phyloP scores from a whole-genome alignment of 2,888 invertebrate species.

The Epinotia bilunana region DNA sequence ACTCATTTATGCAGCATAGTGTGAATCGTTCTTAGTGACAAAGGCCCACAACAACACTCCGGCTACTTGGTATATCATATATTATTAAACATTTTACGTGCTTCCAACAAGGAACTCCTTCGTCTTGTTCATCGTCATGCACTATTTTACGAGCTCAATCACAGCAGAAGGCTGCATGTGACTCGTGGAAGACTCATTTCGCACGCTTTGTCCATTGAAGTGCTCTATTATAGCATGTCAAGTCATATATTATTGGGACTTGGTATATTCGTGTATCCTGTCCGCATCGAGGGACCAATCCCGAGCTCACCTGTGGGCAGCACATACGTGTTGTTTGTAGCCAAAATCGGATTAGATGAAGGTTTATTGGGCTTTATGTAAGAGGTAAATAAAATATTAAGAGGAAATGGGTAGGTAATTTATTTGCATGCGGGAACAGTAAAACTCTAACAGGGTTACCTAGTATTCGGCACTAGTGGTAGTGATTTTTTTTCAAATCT shows the following conservation, averaged over 20 bases:
- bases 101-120: background rate
- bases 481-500: background rate
- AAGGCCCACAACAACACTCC: constrained; percentile 4
- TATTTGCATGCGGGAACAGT: background rate
- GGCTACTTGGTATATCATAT: constrained; percentile 6
- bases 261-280: constrained; percentile 15
- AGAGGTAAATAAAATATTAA: background rate
- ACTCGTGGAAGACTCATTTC: background rate
- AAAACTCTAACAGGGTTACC: too few species aligned
- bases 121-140: background rate
- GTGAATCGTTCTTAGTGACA: constrained; percentile 31
- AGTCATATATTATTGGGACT: constrained; percentile 22
- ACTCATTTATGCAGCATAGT: constrained; percentile 43
- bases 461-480: background rate
- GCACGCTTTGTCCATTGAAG: background rate
- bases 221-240: constrained; percentile 3
- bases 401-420: background rate
- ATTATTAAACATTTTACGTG: constrained; percentile 8
- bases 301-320: constrained; percentile 27
- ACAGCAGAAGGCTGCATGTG: background rate
- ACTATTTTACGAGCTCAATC: background rate
- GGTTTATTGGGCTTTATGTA: constrained; percentile 28
- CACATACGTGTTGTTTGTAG: constrained; percentile 11
- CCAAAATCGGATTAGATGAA: constrained; percentile 36
- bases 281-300: constrained; percentile 7